Evolutionary conservation across 2,113 vertebrate species (phyloP).

Genomic region (Meleagris gallopavo): DNA sequence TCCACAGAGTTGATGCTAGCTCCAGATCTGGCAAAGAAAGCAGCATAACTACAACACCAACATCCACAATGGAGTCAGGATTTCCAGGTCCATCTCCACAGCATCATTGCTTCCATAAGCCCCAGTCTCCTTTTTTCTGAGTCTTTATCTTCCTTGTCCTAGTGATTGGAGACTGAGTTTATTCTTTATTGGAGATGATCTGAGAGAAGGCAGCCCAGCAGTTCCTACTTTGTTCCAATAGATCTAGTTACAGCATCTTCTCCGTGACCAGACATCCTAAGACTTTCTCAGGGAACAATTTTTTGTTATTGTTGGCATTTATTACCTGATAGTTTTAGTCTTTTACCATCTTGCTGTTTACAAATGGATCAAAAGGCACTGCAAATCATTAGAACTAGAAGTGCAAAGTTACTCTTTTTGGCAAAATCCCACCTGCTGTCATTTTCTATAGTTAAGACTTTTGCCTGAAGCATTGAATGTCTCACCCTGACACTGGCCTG

Average conservation of each 20-base stretch:
- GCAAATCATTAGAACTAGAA: constrained; percentile 66
- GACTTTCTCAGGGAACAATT: constrained; percentile 55
- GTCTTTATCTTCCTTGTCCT: background rate
- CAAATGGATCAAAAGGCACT: constrained; percentile 63
- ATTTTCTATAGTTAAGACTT: constrained; percentile 77
- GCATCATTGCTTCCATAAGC: background rate
- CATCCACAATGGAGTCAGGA: accelerated
- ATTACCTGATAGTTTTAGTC: constrained; percentile 32
- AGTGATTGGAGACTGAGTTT: background rate
- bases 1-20: accelerated
- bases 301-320: constrained; percentile 62
- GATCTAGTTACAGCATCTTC: constrained; percentile 37
- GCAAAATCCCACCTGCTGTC: constrained; percentile 77
- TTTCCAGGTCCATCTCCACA: background rate
- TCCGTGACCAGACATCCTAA: constrained; percentile 36
- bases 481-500: constrained; percentile 79
- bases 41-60: accelerated
- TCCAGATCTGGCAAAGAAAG: background rate
- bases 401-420: constrained; percentile 67
- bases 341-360: constrained; percentile 64
- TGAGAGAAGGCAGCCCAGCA: background rate
- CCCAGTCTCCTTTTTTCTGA: background rate
- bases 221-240: constrained; percentile 4
- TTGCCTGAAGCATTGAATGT: constrained; percentile 75
- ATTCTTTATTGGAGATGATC: background rate